A percentile compares a stretch with the other conserved stretches of the same genome.
Conservation (phyloP, 1,140 invertebrate species). For the Pseudomyrmex sp. region DNA sequence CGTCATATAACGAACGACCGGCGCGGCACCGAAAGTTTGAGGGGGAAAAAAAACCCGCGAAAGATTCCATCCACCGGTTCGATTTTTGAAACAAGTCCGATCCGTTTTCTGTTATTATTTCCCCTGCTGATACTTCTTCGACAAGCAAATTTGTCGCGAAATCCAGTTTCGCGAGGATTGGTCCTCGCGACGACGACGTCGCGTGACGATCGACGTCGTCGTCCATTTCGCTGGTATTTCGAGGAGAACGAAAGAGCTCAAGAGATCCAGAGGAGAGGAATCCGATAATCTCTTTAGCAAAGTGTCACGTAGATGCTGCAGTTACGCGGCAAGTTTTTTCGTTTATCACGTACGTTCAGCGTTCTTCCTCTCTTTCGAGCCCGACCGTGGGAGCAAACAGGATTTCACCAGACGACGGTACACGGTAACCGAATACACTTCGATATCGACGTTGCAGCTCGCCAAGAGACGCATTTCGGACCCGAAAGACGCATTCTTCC, state of each 20-base stretch:
- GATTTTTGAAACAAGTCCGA: conserved; percentile 9
- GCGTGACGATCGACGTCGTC: neutral
- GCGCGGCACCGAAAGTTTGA: neutral
- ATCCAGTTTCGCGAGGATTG: too few species aligned
- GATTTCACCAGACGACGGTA: conserved; percentile 71
- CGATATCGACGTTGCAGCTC: conserved; percentile 51
- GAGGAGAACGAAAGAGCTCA: conserved; percentile 30
- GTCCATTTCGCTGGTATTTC: conserved; percentile 52
- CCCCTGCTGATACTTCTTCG: conserved; percentile 30
- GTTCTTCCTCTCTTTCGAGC: conserved; percentile 49
- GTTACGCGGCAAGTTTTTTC: conserved; percentile 73
- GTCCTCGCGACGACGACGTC: too few species aligned
- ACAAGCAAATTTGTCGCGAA: too few species aligned
- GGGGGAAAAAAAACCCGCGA: conserved; percentile 36
- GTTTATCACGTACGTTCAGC: conserved; percentile 72
- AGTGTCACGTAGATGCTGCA: conserved; percentile 73
- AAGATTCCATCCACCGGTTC: conserved; percentile 28
- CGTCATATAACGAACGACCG: conserved; percentile 17
- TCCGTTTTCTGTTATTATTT: conserved; percentile 18
- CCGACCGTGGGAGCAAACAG: conserved; percentile 75
- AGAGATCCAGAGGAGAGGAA: conserved; percentile 56
- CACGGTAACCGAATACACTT: conserved; percentile 75
- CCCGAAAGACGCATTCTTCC: conserved; percentile 41
- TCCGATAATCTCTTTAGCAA: conserved; percentile 74
- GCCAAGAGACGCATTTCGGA: conserved; percentile 28